phyloP scores from a whole-genome alignment of 2,113 vertebrate species.

The Noturus placidus region DNA sequence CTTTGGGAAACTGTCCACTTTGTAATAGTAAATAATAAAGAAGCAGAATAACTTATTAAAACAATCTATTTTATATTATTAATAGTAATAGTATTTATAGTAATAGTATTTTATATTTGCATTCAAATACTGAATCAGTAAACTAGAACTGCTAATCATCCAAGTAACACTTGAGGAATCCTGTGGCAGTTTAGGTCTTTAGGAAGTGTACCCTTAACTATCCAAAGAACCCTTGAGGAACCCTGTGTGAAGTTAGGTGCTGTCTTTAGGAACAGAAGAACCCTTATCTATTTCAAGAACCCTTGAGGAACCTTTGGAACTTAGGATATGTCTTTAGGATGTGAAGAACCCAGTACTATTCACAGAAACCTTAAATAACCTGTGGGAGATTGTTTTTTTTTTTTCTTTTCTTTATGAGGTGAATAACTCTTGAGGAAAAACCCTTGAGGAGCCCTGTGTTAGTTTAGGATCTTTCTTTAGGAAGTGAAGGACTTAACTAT shows the following conservation, averaged over 20 bases:
- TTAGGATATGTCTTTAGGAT: not conserved
- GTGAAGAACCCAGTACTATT: not conserved
- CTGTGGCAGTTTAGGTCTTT: not conserved
- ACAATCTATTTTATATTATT: too few species aligned
- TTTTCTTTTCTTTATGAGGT: not conserved
- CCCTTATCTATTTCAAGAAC: not conserved
- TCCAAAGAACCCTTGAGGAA: not conserved
- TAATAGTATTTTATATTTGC: not conserved
- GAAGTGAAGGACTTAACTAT: not conserved
- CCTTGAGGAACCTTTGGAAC: not conserved
- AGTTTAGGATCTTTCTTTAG: not conserved
- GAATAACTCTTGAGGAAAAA: not conserved
- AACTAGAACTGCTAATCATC: not conserved
- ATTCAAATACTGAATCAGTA: not conserved
- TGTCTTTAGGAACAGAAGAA: not conserved
- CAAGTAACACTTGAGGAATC: not conserved
- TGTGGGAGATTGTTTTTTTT: not conserved
- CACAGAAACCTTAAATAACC: not conserved
- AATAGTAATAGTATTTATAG: too few species aligned
- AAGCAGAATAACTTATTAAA: not conserved
- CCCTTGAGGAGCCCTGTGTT: not conserved
- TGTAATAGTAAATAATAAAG: not conserved
- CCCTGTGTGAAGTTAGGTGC: not conserved
- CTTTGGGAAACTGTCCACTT: not conserved
- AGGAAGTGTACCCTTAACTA: not conserved